Conservation (phyloP, 2,797 vertebrate species). For the Propithecus perrieri region DNA sequence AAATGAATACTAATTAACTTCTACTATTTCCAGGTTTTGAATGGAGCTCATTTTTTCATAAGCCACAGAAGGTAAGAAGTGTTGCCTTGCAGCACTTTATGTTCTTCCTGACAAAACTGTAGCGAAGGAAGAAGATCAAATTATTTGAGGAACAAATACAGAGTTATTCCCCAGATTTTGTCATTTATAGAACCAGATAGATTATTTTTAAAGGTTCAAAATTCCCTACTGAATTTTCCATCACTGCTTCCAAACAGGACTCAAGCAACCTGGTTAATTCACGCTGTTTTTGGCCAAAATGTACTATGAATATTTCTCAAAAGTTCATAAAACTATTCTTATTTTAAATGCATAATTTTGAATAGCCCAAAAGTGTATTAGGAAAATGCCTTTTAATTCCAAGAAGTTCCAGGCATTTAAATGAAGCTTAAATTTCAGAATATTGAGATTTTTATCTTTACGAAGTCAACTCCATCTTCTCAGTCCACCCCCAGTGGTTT, state of each 20-base stretch:
- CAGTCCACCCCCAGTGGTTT: not conserved
- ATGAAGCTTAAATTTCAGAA: not conserved
- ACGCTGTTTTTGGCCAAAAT: not conserved
- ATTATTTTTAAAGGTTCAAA: not conserved
- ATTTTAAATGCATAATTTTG: not conserved
- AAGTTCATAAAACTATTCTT: not conserved
- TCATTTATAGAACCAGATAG: not conserved
- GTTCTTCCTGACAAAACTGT: not conserved
- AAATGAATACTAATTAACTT: constrained; percentile 30
- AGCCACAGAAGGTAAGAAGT: not conserved
- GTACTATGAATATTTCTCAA: not conserved
- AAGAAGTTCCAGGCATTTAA: not conserved
- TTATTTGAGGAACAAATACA: not conserved
- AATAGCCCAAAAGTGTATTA: not conserved
- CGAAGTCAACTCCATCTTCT: not conserved
- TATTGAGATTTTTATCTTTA: not conserved
- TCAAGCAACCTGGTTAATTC: not conserved
- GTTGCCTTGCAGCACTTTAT: not conserved
- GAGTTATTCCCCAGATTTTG: not conserved
- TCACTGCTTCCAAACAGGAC: not conserved
- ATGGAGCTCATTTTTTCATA: not conserved
- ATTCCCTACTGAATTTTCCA: not conserved
- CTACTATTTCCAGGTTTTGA: not conserved
- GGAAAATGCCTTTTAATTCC: not conserved
- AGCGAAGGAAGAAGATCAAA: not conserved